Evolutionary conservation across 2,113 vertebrate genomes (phyloP).

Genomic region (Ancistrus triradiatus): DNA sequence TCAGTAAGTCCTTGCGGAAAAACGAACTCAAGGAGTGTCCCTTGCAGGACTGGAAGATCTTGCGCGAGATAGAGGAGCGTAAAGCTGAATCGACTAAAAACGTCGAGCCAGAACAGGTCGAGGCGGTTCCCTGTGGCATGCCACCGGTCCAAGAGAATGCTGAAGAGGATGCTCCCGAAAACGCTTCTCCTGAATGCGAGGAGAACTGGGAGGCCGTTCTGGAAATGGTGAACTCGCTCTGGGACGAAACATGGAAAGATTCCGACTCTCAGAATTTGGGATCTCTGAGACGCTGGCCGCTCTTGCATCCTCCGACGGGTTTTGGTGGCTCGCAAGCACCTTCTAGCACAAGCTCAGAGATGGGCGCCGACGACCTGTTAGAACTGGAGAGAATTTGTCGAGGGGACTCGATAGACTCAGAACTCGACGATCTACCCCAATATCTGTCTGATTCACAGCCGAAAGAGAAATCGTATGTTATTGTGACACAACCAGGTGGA

Average conservation of each 20-base stretch:
- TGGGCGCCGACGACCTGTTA: slow-evolving; percentile 59
- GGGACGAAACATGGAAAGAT: slow-evolving; percentile 66
- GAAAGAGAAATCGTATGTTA: slow-evolving; percentile 52
- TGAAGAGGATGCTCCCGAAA: slow-evolving; percentile 32
- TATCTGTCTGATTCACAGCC: slow-evolving; percentile 50
- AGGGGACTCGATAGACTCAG: slow-evolving; percentile 63
- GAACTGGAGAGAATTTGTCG: slow-evolving; percentile 65
- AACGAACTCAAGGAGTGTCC: slow-evolving; percentile 67
- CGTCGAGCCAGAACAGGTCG: slow-evolving; percentile 29
- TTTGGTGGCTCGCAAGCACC: slow-evolving; percentile 73
- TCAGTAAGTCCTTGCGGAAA: slow-evolving; percentile 61
- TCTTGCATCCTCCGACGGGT: slow-evolving; percentile 67
- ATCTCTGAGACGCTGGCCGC: slow-evolving; percentile 69
- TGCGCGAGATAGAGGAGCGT: slow-evolving; percentile 58
- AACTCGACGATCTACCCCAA: slow-evolving; percentile 58
- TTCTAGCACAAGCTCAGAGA: slow-evolving; percentile 67
- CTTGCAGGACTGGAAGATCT: slow-evolving; percentile 68
- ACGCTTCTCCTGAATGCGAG: slow-evolving; percentile 26
- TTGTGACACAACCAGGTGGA: too few species aligned
- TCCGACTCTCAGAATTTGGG: slow-evolving; percentile 58
- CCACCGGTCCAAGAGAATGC: slow-evolving; percentile 28
- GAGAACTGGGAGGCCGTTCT: slow-evolving; percentile 67
- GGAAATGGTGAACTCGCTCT: slow-evolving; percentile 69
- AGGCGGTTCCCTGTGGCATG: slow-evolving; percentile 34
- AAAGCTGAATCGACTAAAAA: slow-evolving; percentile 27